A percentile compares a stretch with the other conserved stretches of the same genome.
These are phyloP conservation scores for Cebus imitator DNA, from an alignment of 2,113 vertebrate species.

Conservation along the genomic window DNA sequence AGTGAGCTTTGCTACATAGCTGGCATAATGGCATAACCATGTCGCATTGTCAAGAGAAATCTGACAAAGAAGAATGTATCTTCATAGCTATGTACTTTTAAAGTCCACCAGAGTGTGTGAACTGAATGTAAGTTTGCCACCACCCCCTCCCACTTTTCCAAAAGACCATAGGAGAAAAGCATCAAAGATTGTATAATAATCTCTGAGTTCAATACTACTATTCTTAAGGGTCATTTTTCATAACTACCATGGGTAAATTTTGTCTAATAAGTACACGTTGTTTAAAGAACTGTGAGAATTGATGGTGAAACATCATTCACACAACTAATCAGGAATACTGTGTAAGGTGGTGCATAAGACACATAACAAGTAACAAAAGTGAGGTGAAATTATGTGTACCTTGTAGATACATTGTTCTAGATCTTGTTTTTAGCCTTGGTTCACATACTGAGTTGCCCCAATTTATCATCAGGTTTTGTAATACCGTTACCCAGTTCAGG, in stretches of 20 bases:
- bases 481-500: background rate
- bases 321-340: background rate
- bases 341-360: background rate
- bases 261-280: background rate
- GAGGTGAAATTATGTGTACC: background rate
- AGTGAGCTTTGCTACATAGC: slow-evolving; percentile 42
- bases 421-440: background rate
- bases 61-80: background rate
- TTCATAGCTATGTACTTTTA: background rate
- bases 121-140: background rate
- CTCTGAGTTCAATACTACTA: background rate
- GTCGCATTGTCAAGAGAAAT: slow-evolving; percentile 25
- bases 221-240: background rate
- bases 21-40: slow-evolving; percentile 41
- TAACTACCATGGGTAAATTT: background rate
- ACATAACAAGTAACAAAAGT: background rate
- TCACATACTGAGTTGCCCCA: background rate
- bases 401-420: background rate
- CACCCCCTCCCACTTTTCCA: no score
- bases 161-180: background rate
- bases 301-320: background rate
- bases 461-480: background rate
- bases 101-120: background rate
- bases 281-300: background rate
- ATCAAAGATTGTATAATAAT: background rate